Evolutionary conservation across 1,140 invertebrate genomes (phyloP).

Genomic region (Pogonognathellus flavescens): DNA sequence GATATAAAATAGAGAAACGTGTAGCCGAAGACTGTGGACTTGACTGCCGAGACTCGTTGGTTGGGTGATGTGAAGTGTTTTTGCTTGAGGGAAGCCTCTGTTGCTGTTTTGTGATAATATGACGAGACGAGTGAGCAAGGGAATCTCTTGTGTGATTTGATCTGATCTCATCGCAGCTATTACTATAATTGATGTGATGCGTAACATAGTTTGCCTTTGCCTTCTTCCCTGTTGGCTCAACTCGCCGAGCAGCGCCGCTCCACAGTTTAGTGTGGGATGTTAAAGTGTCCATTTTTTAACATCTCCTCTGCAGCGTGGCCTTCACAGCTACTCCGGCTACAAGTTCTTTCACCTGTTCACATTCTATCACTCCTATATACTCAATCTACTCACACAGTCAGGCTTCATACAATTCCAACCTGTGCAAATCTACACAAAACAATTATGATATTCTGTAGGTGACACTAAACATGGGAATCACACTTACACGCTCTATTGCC

Average conservation of each 20-base stretch:
- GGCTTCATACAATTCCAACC: too few species aligned
- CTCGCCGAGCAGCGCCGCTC: neutral
- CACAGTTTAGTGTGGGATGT: neutral
- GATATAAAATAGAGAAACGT: too few species aligned
- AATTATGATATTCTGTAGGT: too few species aligned
- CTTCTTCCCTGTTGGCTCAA: neutral
- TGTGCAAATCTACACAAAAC: too few species aligned
- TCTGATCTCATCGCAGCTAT: neutral
- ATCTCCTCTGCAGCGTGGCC: slow-evolving; percentile 17
- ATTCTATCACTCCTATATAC: slow-evolving; percentile 1
- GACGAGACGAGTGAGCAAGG: slow-evolving; percentile 6
- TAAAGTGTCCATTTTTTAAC: neutral
- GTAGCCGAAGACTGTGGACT: too few species aligned
- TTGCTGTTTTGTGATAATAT: neutral
- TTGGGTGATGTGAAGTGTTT: slow-evolving; percentile 10
- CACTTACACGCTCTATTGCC: too few species aligned
- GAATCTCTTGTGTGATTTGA: neutral
- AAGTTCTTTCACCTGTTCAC: slow-evolving; percentile 52
- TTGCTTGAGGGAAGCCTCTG: slow-evolving; percentile 13
- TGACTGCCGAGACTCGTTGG: neutral
- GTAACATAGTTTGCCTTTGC: slow-evolving; percentile 18
- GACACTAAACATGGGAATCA: too few species aligned
- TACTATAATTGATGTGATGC: slow-evolving; percentile 2
- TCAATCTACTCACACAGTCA: too few species aligned
- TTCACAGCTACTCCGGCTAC: slow-evolving; percentile 21